Base-by-base conservation (phyloP, 2,888 invertebrate species). In the Sylvicola cinctus region DNA sequence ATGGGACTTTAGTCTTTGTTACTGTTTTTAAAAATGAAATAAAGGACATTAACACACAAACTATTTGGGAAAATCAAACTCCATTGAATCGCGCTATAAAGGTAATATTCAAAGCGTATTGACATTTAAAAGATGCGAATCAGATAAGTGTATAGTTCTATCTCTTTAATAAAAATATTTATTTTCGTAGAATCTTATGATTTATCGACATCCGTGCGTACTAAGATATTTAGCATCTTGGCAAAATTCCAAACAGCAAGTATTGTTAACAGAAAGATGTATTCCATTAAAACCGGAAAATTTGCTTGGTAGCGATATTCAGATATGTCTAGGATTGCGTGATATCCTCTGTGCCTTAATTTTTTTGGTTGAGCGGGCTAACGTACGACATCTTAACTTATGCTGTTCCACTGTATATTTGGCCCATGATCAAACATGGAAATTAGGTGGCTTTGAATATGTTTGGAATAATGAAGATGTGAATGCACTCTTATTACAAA, bases 121-220 rank as follows among this genome's bases (percentile, higher is more conserved):
- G n/a, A n/a, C n/a, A n/a, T n/a, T n/a, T n/a, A n/a, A n/a, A n/a
- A n/a, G n/a, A n/a, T n/a, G n/a, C n/a, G n/a, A n/a, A n/a, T n/a
- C n/a, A n/a, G n/a, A n/a, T n/a, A n/a, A n/a, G n/a, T n/a, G n/a
- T n/a, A n/a, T n/a, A n/a, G n/a, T n/a, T n/a, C n/a, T n/a, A n/a
- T n/a, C n/a, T n/a, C n/a, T 20, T 23, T 28, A 31, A 34, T 17
- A 29, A 37, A 29, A 35, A 25, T 37, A 32, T 29, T 44, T n/a
- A n/a, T n/a, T n/a, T 37, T 65, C 69, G 36, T 55, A 88, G 87
- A 83, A 81, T 60, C 63, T 87, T 38, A 75, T 79, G 63, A 70
- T 81, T 36, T 74, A 81, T 54, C 72, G 88, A 0, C 88, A 90
- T 59, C 90, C 90, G 1, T 75, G 73, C 45, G 83, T 90, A 44